Percentiles rank a stretch among this genome's conserved stretches.
These are phyloP conservation scores for Vanacampus margaritifer DNA, from an alignment of 2,113 vertebrate genomes.

Conservation along the genomic window DNA sequence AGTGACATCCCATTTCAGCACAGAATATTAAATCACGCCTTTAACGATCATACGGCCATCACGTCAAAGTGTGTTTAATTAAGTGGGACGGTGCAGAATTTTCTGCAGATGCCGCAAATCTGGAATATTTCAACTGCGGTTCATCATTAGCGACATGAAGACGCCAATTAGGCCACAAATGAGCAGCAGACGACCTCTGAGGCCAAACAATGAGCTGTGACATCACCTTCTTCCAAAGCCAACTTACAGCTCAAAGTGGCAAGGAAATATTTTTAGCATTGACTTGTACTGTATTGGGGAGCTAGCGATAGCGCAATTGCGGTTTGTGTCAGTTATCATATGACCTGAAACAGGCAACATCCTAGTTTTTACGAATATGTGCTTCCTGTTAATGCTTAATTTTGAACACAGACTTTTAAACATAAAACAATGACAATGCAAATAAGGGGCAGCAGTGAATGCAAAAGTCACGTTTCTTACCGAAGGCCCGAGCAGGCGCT, in stretches of 20 bases:
- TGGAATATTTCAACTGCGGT: constrained; percentile 10
- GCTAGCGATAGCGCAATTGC: too few relatives aligned
- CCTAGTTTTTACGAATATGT: too few relatives aligned
- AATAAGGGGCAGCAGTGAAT: constrained; percentile 43
- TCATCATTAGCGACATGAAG: constrained; percentile 43
- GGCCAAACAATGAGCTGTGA: constrained; percentile 52
- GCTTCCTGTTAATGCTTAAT: too few relatives aligned
- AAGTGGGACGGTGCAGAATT: constrained; percentile 13
- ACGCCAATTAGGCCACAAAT: constrained; percentile 42
- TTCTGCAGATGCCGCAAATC: constrained; percentile 16
- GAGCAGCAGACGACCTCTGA: constrained; percentile 21
- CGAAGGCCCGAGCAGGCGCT: constrained; percentile 74
- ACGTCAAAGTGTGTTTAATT: constrained; percentile 37
- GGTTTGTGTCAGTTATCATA: too few relatives aligned
- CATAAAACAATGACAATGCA: background rate
- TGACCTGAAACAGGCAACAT: too few relatives aligned
- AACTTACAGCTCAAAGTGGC: background rate
- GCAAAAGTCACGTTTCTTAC: constrained; percentile 56
- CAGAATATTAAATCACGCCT: background rate
- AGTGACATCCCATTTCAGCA: constrained; percentile 3
- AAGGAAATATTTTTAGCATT: background rate
- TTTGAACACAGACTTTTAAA: too few relatives aligned
- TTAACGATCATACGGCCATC: constrained; percentile 13
- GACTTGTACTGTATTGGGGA: background rate
- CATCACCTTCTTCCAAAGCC: constrained; percentile 30